Percentiles rank a stretch among this genome's conserved stretches.
These are phyloP conservation scores for Raja brachyura DNA, from an alignment of 2,113 vertebrate species.

Conservation along the genomic window DNA sequence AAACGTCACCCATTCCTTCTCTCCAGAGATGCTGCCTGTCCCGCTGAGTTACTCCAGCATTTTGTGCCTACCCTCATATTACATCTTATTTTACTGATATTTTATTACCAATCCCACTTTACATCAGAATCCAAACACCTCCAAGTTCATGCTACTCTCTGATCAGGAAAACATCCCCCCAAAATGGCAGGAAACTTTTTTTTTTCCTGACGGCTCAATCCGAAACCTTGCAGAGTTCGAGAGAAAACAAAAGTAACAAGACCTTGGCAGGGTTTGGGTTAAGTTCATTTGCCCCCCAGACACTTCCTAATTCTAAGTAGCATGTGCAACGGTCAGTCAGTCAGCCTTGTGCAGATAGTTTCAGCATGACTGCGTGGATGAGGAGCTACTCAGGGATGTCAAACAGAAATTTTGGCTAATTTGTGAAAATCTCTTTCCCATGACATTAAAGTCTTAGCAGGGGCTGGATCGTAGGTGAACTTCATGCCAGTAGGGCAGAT, in stretches of 20 bases:
- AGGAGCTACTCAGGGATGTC: slow-evolving; percentile 36
- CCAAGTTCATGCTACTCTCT: not conserved
- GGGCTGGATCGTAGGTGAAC: slow-evolving; percentile 30
- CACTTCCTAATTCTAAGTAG: slow-evolving; percentile 34
- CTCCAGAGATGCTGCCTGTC: no score
- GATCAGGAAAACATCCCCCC: not conserved
- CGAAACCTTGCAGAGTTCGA: not conserved
- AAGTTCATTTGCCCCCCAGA: slow-evolving; percentile 12
- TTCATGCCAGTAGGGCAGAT: slow-evolving; percentile 33
- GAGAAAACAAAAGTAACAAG: not conserved
- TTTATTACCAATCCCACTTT: not conserved
- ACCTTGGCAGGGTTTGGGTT: slow-evolving; percentile 11
- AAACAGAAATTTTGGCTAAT: slow-evolving; percentile 37
- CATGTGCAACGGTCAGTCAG: slow-evolving; percentile 19
- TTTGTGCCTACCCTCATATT: not conserved
- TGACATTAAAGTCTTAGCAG: slow-evolving; percentile 54
- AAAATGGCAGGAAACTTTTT: not conserved
- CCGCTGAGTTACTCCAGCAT: no score
- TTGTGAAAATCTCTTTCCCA: slow-evolving; percentile 52
- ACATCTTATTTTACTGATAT: not conserved
- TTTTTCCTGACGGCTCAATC: no score
- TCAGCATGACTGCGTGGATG: slow-evolving; percentile 48
- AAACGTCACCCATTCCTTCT: no score
- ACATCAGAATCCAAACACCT: not conserved
- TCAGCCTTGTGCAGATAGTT: slow-evolving; percentile 44